phyloP scores from a whole-genome alignment of 2,113 vertebrate genomes.

The Xyliphius kryptos region DNA sequence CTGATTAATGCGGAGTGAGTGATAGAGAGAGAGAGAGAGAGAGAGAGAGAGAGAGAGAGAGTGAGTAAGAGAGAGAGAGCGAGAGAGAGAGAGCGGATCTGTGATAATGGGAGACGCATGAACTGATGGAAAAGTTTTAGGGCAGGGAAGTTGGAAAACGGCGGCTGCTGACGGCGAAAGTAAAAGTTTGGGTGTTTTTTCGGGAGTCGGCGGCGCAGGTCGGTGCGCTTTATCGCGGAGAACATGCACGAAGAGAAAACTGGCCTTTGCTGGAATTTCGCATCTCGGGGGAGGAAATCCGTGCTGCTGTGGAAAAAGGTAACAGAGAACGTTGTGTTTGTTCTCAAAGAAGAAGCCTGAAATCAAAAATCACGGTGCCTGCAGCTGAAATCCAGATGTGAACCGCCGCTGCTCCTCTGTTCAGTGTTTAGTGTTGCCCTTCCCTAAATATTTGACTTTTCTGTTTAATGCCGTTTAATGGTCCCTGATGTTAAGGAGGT shows the following conservation, averaged over 20 bases:
- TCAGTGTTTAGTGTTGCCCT: no score
- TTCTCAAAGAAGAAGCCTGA: no score
- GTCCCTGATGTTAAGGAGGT: no score
- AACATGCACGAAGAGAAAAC: constrained; percentile 2
- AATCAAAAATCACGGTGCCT: no score
- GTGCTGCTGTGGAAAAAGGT: constrained; percentile 7
- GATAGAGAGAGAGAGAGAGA: constrained; percentile 22
- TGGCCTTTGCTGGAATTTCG: constrained; percentile 7
- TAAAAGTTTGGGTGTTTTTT: constrained; percentile 1
- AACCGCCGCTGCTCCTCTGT: no score
- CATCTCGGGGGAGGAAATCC: constrained; percentile 8
- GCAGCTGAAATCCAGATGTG: no score
- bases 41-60: constrained; percentile 22
- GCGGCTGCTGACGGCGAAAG: neutral
- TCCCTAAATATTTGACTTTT: no score
- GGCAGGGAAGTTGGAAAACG: constrained; percentile 26
- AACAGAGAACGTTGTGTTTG: neutral
- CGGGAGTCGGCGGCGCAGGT: neutral
- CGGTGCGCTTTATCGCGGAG: neutral
- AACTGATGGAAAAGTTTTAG: constrained; percentile 45
- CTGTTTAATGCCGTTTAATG: no score
- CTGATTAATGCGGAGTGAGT: constrained; percentile 5
- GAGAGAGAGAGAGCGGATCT: constrained; percentile 27
- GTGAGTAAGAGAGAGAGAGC: constrained; percentile 21
- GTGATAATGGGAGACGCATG: constrained; percentile 42